Conservation (phyloP, 35 echinoderm and acorn worm species). For the Apostichopus japonicus region DNA sequence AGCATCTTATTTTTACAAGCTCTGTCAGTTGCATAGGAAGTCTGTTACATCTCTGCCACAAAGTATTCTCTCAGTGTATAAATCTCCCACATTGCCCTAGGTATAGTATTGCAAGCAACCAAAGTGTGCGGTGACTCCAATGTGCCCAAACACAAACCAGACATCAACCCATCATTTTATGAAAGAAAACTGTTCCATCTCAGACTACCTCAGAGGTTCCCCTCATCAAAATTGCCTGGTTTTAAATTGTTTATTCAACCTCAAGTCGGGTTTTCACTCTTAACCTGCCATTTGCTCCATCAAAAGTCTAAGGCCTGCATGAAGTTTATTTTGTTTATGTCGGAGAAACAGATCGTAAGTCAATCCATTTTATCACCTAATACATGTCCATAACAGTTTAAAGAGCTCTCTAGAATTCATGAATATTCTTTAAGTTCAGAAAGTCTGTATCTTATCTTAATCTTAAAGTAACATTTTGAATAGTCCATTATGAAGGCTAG, state of each 20-base stretch:
- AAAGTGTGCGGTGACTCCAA: background rate
- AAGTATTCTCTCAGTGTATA: too few species aligned
- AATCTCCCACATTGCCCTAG: too few species aligned
- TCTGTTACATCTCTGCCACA: too few species aligned
- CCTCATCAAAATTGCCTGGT: background rate
- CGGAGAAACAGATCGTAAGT: conserved; percentile 16
- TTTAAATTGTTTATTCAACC: background rate
- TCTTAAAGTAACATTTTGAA: too few species aligned
- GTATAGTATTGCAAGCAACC: too few species aligned
- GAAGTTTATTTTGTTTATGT: conserved; percentile 28
- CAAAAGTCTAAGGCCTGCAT: background rate
- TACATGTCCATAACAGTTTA: background rate
- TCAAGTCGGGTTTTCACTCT: background rate
- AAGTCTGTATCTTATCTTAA: too few species aligned
- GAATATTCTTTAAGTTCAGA: background rate
- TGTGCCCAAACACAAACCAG: background rate
- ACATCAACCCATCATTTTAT: conserved; percentile 4
- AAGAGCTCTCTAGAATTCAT: background rate
- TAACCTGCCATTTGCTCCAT: background rate
- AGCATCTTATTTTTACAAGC: background rate
- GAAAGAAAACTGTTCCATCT: background rate
- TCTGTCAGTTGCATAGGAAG: too few species aligned
- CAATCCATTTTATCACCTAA: conserved; percentile 16
- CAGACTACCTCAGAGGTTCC: background rate
- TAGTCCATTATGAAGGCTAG: background rate